Base-by-base conservation (phyloP, 2,797 vertebrate genomes). In the Moxostoma hubbsi region DNA sequence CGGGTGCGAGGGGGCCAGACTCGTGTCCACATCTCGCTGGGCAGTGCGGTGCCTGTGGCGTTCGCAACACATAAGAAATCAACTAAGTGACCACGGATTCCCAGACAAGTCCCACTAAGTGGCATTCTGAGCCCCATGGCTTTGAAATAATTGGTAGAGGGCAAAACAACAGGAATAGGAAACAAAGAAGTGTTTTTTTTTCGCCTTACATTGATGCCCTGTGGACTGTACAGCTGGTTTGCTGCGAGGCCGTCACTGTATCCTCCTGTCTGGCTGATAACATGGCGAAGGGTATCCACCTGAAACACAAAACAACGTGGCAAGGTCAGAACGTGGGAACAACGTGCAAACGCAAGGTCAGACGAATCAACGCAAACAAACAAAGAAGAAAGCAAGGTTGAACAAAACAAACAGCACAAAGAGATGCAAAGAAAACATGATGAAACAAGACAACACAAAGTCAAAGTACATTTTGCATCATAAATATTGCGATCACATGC, bases 221-320 rank as follows among this genome's bases (percentile, higher is more conserved):
- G 97, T 89, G 97, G 98, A 97, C 98, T 99, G 96, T 99, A 99
- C 96, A 99, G 98, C 95, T 98, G 97, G 95, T 95, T 97, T 93
- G 96, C 97, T 93, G 96, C 93, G 90, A 99, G 96, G 93, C 95
- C 96, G 86, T 99, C 97, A 98, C 96, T 98, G 96, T 98, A 99
- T 94, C 96, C 98, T 95, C 97, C 97, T 96, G 97, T 98, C 96
- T 99, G 97, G 96, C 96, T 99, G 97, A 99, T 99, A 97, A 99
- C 98, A 97, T 99, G 98, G 96, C 98, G 97, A 98, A 36, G 36
- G 36, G 36, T 36, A 36, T 36, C 98, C 97, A 99, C 97, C 98
- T 99, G 95, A 89, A 94, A 95, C 49, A 87, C 82, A 84, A 79
- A 90, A 94, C 91, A 93, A 93, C 91, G 88, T 88, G 86, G 88